Conservation (phyloP, 1,140 invertebrate genomes). For the Halyomorpha halys region DNA sequence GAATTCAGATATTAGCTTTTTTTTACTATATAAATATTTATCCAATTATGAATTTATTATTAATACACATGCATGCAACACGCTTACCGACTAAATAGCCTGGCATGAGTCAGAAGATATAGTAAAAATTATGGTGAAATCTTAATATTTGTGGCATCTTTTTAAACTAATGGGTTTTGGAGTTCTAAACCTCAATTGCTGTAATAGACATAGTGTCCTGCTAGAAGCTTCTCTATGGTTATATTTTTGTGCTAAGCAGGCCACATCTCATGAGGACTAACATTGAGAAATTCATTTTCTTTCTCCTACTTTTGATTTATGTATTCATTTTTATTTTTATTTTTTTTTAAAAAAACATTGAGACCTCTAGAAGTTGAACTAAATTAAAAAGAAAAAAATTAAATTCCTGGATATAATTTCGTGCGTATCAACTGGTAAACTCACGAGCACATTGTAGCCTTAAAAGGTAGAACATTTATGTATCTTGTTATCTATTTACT, state of each 20-base stretch:
- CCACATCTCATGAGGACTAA: conserved; percentile 17
- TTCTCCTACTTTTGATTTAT: too few relatives aligned
- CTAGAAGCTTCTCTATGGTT: conserved; percentile 24
- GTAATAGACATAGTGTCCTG: conserved; percentile 24
- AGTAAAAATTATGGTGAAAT: conserved; percentile 23
- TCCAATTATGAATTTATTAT: conserved; percentile 27
- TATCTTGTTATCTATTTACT: too few relatives aligned
- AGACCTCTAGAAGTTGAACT: too few relatives aligned
- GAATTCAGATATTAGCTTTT: conserved; percentile 19
- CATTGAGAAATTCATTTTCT: not conserved
- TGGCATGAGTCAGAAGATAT: conserved; percentile 29
- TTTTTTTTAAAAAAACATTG: too few relatives aligned
- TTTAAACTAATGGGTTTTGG: conserved; percentile 26
- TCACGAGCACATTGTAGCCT: too few relatives aligned
- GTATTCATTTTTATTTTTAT: too few relatives aligned
- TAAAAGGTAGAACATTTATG: too few relatives aligned
- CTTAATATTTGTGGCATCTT: conserved; percentile 26
- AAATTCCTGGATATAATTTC: too few relatives aligned
- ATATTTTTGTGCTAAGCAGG: conserved; percentile 24
- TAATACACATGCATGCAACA: conserved; percentile 35
- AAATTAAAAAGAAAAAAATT: too few relatives aligned
- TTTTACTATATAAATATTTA: conserved; percentile 25
- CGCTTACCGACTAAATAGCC: conserved; percentile 34
- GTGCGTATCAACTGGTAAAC: too few relatives aligned
- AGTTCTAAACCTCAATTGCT: conserved; percentile 25